Percentiles rank a stretch among this genome's conserved stretches.
phyloP scores from a whole-genome alignment of 2,113 vertebrate species.

The Poeciliopsis prolifica region DNA sequence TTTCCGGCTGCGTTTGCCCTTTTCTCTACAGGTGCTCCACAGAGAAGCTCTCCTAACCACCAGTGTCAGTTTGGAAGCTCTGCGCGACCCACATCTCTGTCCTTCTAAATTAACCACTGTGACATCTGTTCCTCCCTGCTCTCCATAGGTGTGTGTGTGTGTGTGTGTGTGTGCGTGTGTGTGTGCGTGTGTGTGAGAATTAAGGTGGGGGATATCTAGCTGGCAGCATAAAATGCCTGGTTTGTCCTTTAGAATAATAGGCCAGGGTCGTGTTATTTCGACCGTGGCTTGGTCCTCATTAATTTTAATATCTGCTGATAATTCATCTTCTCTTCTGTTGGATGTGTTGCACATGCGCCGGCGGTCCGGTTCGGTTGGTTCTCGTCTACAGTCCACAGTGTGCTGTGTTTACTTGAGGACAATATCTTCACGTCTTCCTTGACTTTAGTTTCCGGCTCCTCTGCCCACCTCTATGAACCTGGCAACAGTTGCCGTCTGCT shows the following conservation, averaged over 20 bases:
- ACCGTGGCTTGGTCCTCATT: conserved; percentile 39
- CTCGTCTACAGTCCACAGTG: not conserved
- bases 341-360: conserved; percentile 12
- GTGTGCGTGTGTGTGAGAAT: not conserved
- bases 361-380: conserved; percentile 11
- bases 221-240: conserved; percentile 37
- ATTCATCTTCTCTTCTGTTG: conserved; percentile 47
- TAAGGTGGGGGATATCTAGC: conserved; percentile 24
- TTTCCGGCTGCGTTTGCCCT: conserved; percentile 50
- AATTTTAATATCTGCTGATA: conserved; percentile 52
- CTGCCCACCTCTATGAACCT: too few relatives aligned
- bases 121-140: conserved; percentile 46
- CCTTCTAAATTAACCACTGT: conserved; percentile 56
- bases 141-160: conserved; percentile 17
- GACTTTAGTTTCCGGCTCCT: too few relatives aligned
- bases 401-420: not conserved
- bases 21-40: conserved; percentile 48
- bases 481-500: too few relatives aligned
- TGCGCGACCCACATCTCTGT: conserved; percentile 50
- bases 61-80: conserved; percentile 21
- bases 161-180: not conserved
- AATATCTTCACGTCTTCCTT: too few relatives aligned
- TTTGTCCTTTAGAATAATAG: conserved; percentile 62
- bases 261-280: conserved; percentile 36
- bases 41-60: conserved; percentile 14